Base-by-base conservation (phyloP, 1,140 invertebrate species). In the Latrodectus geometricus region DNA sequence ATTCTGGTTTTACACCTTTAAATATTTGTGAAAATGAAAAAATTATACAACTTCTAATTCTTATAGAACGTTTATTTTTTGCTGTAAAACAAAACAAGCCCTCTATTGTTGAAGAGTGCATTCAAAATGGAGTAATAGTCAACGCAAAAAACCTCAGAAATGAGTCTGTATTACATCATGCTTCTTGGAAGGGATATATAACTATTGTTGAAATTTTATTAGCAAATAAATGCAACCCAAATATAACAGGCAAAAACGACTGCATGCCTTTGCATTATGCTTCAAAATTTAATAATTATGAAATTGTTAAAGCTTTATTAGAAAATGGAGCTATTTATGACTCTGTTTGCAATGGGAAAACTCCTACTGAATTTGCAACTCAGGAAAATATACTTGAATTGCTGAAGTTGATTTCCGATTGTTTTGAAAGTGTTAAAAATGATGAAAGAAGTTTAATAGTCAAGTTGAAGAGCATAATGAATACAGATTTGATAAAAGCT, bases 181-280 rank as follows among this genome's bases (percentile, higher is more conserved):
- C 91, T 9, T 88, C 90, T 11, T 77, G 80, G 21, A 88, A 89
- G 66, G 91, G 91, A 5, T 90, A 90, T 81, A 90, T 91, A 21
- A 90, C 91, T 88, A 91, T 91, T 9, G 91, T 92, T n/a, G 91
- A 91, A 73, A 69, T 91, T 21, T 91, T 92, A 77, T 61, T 82
- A 14, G 23, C 72, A 17, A 15, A 73, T 35, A 61, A 73, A 15
- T 20, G 50, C 8, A 82, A 82, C 61, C 70, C 79, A 12, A 82
- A 82, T 35, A 23, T 73, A 48, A 7, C 15, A 35, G 69, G 52
- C 12, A 54, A 23, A 4, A 35, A 73, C 7, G 49, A 23, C 0
- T 35, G 9, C 15, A 82, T 50, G 23, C 79, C 79, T 73, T 56
- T 73, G n/a, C 79, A 82, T 82, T 73, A 82, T 20, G 79, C 83